Conservation (phyloP, 2,888 invertebrate species). For the Cerastis rubricosa region DNA sequence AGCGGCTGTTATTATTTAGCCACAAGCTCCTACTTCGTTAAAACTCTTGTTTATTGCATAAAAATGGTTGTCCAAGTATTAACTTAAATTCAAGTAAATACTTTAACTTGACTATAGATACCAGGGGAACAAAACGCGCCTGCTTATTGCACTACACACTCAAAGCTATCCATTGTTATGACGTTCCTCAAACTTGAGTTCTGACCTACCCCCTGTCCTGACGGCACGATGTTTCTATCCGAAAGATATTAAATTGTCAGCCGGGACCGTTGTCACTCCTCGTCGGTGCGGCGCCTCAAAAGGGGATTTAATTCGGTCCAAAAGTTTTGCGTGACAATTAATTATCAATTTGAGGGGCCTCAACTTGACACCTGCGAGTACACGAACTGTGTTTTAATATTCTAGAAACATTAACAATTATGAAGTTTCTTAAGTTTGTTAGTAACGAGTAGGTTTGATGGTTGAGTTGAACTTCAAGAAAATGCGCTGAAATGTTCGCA, state of each 20-base stretch:
- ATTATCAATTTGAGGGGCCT: slow-evolving; percentile 86
- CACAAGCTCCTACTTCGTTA: too few relatives aligned
- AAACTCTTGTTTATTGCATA: background rate
- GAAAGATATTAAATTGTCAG: slow-evolving; percentile 89
- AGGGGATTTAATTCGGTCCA: slow-evolving; percentile 88
- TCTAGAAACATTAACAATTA: slow-evolving; percentile 63
- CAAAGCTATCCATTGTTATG: slow-evolving; percentile 45
- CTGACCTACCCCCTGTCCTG: slow-evolving; percentile 65
- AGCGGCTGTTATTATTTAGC: too few relatives aligned
- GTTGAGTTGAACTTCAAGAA: background rate
- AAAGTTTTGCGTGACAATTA: slow-evolving; percentile 89
- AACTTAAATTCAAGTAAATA: background rate
- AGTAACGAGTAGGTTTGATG: slow-evolving; percentile 12
- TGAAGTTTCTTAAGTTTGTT: slow-evolving; percentile 53
- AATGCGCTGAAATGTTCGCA: background rate
- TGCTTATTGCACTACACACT: slow-evolving; percentile 12
- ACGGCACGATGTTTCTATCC: slow-evolving; percentile 80
- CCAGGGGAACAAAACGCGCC: background rate
- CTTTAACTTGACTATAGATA: background rate
- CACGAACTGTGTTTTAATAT: slow-evolving; percentile 66
- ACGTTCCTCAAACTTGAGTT: slow-evolving; percentile 60
- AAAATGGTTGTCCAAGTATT: background rate
- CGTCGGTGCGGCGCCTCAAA: slow-evolving; percentile 77
- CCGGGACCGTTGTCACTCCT: slow-evolving; percentile 83
- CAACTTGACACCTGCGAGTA: slow-evolving; percentile 84